phyloP scores from a whole-genome alignment of 2,797 vertebrate genomes.

The Borostomias antarcticus region DNA sequence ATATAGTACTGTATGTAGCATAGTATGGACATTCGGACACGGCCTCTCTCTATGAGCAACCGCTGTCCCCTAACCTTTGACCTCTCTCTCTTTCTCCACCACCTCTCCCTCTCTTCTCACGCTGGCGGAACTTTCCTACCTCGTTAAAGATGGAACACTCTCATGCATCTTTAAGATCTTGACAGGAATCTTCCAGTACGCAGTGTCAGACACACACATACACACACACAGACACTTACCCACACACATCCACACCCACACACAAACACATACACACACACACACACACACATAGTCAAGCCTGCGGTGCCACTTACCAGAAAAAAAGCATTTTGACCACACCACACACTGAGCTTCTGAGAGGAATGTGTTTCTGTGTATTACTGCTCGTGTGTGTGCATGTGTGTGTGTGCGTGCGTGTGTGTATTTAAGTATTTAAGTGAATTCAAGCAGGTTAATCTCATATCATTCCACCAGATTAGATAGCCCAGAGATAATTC shows the following conservation, averaged over 20 bases:
- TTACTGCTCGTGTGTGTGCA: neutral
- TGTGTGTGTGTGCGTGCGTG: neutral
- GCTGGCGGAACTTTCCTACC: constrained; percentile 68
- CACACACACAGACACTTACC: constrained; percentile 6
- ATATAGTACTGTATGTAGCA: too few species aligned
- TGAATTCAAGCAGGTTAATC: constrained; percentile 8
- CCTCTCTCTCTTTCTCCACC: constrained; percentile 1
- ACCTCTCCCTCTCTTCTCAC: constrained; percentile 29
- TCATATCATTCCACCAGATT: constrained; percentile 19
- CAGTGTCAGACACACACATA: constrained; percentile 34
- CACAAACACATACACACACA: constrained; percentile 2
- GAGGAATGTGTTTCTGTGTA: constrained; percentile 7
- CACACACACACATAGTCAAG: neutral
- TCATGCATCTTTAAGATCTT: constrained; percentile 72
- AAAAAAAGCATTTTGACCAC: neutral
- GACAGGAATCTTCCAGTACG: constrained; percentile 58
- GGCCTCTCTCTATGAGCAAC: too few species aligned
- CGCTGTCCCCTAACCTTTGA: neutral
- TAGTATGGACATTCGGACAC: too few species aligned
- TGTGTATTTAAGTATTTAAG: neutral
- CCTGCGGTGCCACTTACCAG: too few species aligned
- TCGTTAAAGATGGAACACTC: constrained; percentile 68
- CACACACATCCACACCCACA: constrained; percentile 11
- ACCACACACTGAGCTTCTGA: neutral
- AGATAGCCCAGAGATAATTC: too few species aligned